Percentiles rank a stretch among this genome's conserved stretches.
phyloP scores from a whole-genome alignment of 1,140 invertebrate species.

The Drosophila varians region DNA sequence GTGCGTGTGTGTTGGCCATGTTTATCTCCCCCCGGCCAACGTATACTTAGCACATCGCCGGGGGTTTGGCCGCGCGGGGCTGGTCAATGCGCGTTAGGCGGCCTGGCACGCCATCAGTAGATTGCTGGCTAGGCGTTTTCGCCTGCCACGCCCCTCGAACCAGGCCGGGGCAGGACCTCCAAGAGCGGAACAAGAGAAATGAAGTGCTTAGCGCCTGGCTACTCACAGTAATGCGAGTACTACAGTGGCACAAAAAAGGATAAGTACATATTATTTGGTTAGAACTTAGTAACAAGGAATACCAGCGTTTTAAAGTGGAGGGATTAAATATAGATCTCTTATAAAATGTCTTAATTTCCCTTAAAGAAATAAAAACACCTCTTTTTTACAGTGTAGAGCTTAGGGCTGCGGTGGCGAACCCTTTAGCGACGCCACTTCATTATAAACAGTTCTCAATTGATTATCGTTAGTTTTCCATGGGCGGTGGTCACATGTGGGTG shows the following conservation, averaged over 20 bases:
- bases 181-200: constrained; percentile 36
- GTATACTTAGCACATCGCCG: constrained; percentile 53
- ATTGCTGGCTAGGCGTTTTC: constrained; percentile 74
- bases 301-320: too few relatives aligned
- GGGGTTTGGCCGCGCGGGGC: constrained; percentile 6
- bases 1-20: constrained; percentile 60
- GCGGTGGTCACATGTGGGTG: background rate
- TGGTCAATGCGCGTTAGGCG: constrained; percentile 46
- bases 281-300: too few relatives aligned
- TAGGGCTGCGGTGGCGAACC: constrained; percentile 13
- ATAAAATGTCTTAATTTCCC: too few relatives aligned
- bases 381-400: constrained; percentile 8
- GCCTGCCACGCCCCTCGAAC: constrained; percentile 54
- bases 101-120: constrained; percentile 45
- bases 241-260: constrained; percentile 5
- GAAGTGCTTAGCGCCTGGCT: constrained; percentile 65
- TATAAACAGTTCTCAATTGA: constrained; percentile 81
- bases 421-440: constrained; percentile 71
- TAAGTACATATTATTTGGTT: too few relatives aligned
- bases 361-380: too few relatives aligned
- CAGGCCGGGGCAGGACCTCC: constrained; percentile 16
- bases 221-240: constrained; percentile 13
- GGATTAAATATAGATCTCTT: too few relatives aligned
- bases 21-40: constrained; percentile 75
- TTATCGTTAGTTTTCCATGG: constrained; percentile 67